Percentiles rank a stretch among this genome's conserved stretches.
Conservation (phyloP, 2,888 invertebrate genomes). For the Slavum lentiscoides region DNA sequence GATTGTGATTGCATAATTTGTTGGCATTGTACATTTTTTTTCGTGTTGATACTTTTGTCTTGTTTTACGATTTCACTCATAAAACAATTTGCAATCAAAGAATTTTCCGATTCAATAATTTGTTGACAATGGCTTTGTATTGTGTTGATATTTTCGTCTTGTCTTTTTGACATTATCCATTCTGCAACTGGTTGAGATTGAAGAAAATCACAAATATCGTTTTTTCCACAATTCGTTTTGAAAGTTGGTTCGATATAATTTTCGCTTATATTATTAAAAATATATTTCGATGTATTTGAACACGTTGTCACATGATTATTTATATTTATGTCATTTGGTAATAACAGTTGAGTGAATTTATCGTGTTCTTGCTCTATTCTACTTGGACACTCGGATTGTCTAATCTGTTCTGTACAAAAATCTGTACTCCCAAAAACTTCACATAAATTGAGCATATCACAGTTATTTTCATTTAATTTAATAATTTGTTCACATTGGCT, state of each 20-base stretch:
- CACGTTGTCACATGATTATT: background rate
- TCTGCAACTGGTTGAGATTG: background rate
- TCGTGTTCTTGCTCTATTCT: background rate
- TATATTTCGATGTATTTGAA: background rate
- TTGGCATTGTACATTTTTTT: too few relatives aligned
- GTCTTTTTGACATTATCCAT: background rate
- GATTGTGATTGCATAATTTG: too few relatives aligned
- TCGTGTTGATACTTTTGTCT: too few relatives aligned
- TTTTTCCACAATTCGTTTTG: background rate
- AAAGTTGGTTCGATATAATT: background rate
- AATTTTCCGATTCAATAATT: too few relatives aligned
- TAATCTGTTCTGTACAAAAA: background rate
- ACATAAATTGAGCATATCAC: background rate
- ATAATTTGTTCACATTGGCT: background rate
- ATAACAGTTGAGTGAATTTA: background rate
- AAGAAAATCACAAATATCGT: background rate
- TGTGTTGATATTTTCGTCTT: background rate
- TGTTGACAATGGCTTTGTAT: too few relatives aligned
- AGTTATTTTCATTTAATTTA: background rate
- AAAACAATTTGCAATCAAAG: too few relatives aligned
- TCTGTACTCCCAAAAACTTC: background rate
- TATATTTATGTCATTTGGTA: background rate
- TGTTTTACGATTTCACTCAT: too few relatives aligned
- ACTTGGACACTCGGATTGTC: background rate
- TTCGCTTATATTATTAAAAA: background rate